Evolutionary conservation across 1,140 invertebrate genomes (phyloP).

Genomic region (Gonioctena quinquepunctata): DNA sequence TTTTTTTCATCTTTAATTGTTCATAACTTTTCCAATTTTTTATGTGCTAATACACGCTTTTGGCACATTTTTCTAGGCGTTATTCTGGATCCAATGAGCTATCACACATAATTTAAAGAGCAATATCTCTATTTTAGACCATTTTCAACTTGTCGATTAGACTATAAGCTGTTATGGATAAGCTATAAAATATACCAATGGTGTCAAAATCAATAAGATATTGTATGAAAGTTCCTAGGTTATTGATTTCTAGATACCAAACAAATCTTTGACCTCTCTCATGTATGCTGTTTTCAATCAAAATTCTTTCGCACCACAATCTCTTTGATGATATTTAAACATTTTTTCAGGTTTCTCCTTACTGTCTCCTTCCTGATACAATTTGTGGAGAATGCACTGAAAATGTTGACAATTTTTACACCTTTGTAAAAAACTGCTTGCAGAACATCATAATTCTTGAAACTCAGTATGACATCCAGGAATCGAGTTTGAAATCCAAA

Average conservation of each 20-base stretch:
- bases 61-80: no score
- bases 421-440: constrained; percentile 49
- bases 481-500: constrained; percentile 47
- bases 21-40: no score
- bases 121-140: no score
- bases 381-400: constrained; percentile 47
- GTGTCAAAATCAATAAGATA: no score
- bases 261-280: not conserved
- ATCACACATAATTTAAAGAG: no score
- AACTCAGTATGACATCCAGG: constrained; percentile 45
- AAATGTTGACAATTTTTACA: constrained; percentile 47
- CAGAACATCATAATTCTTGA: constrained; percentile 53
- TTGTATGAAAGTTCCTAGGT: no score
- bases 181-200: no score
- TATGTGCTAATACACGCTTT: no score
- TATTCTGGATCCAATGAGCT: no score
- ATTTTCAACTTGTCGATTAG: no score
- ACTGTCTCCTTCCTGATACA: constrained; percentile 50
- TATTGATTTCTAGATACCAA: not conserved
- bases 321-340: not conserved
- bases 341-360: constrained; percentile 43
- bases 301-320: not conserved
- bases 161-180: no score
- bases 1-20: no score
- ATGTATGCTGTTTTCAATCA: not conserved